phyloP scores from a whole-genome alignment of 2,113 vertebrate genomes.

The Apteryx mantelli region DNA sequence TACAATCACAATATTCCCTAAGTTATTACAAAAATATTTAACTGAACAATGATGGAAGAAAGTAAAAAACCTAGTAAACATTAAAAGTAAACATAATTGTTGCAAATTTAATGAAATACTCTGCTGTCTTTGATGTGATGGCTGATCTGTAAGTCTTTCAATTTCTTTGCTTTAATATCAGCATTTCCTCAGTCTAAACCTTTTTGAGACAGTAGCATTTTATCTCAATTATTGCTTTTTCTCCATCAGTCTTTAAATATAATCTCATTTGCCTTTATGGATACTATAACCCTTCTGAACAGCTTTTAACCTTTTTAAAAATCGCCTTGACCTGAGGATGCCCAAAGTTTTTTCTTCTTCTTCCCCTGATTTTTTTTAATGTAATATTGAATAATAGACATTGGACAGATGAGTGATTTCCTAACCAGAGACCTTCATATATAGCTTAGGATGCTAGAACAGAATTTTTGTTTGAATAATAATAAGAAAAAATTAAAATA shows the following conservation, averaged over 20 bases:
- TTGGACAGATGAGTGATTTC: conserved; percentile 68
- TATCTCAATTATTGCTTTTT: conserved; percentile 84
- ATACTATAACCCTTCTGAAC: conserved; percentile 84
- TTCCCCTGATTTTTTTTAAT: conserved; percentile 63
- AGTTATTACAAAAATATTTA: conserved; percentile 74
- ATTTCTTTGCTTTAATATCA: conserved; percentile 72
- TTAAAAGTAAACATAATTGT: conserved; percentile 75
- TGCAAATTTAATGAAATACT: conserved; percentile 71
- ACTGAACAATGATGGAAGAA: conserved; percentile 61
- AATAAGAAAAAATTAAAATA: conserved; percentile 69
- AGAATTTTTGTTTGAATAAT: conserved; percentile 69
- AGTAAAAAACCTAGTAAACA: conserved; percentile 62
- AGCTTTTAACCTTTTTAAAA: conserved; percentile 89
- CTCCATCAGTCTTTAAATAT: conserved; percentile 82
- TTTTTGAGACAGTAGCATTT: conserved; percentile 75
- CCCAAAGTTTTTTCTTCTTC: conserved; percentile 77
- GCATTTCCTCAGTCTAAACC: conserved; percentile 73
- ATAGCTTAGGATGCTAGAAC: conserved; percentile 9
- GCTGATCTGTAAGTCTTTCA: conserved; percentile 72
- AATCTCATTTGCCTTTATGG: conserved; percentile 86
- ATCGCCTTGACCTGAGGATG: conserved; percentile 82
- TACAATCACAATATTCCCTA: conserved; percentile 61
- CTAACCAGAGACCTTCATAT: conserved; percentile 12
- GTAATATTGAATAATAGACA: conserved; percentile 78
- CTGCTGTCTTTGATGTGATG: conserved; percentile 70